These are phyloP conservation scores for Amphiprion clarkii DNA, from an alignment of 2,797 vertebrate species.

Conservation along the genomic window DNA sequence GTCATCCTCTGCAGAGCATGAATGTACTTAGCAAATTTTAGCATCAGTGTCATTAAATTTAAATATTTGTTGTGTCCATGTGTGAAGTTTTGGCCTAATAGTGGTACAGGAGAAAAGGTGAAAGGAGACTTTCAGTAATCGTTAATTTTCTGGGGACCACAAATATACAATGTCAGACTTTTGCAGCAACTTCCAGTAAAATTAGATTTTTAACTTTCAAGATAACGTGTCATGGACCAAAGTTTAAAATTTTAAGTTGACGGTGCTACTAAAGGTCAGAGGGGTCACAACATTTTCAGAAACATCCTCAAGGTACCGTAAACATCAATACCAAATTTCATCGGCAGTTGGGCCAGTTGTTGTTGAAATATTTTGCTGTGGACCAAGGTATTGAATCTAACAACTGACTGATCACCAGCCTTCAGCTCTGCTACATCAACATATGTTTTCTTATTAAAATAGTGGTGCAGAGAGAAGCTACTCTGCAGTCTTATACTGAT, in stretches of 20 bases:
- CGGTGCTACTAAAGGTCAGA: too few species aligned
- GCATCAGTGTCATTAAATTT: background rate
- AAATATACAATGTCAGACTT: background rate
- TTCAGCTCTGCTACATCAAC: too few species aligned
- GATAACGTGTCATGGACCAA: background rate
- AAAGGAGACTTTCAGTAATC: too few species aligned
- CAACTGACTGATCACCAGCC: too few species aligned
- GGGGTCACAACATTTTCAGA: too few species aligned
- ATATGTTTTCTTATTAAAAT: background rate
- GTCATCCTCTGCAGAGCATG: background rate
- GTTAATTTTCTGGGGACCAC: too few species aligned
- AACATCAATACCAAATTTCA: too few species aligned
- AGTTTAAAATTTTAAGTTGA: too few species aligned
- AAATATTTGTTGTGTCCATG: background rate
- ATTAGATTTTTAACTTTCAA: background rate
- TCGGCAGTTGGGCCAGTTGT: too few species aligned
- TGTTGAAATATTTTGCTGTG: too few species aligned
- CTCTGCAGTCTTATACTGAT: background rate
- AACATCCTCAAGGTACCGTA: background rate
- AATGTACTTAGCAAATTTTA: background rate
- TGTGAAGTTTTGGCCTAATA: background rate
- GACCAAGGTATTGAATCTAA: too few species aligned
- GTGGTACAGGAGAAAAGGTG: too few species aligned
- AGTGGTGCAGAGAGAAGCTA: background rate
- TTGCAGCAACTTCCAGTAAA: background rate